Percentiles rank a stretch among this genome's conserved stretches.
These are phyloP conservation scores for Bombylius discolor DNA, from an alignment of 2,888 invertebrate genomes.

Conservation along the genomic window DNA sequence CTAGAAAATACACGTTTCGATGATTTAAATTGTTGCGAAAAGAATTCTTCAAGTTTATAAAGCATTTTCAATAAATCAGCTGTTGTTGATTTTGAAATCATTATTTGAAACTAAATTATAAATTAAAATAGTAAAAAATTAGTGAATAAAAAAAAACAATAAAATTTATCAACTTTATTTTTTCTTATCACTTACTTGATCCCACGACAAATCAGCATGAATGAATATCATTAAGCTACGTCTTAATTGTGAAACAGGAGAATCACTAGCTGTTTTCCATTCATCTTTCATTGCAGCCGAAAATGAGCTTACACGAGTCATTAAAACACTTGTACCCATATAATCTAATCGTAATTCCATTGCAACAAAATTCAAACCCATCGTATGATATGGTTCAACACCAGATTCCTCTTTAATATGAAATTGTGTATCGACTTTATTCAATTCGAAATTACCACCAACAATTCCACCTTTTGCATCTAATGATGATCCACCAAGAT, in stretches of 20 bases:
- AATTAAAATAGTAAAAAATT: background rate
- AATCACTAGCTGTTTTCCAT: constrained; percentile 50
- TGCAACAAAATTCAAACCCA: constrained; percentile 68
- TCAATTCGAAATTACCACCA: constrained; percentile 86
- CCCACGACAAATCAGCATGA: constrained; percentile 88
- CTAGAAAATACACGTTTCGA: constrained; percentile 83
- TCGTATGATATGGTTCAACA: constrained; percentile 76
- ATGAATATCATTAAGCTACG: constrained; percentile 80
- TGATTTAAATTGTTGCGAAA: constrained; percentile 93
- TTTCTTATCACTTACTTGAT: constrained; percentile 43
- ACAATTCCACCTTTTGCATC: constrained; percentile 97
- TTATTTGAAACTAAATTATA: constrained; percentile 58
- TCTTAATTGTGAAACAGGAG: constrained; percentile 17
- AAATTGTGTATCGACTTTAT: constrained; percentile 77
- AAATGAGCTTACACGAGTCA: constrained; percentile 76
- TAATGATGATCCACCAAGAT: constrained; percentile 76
- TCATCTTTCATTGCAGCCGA: constrained; percentile 73
- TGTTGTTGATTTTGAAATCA: constrained; percentile 94
- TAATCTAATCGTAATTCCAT: constrained; percentile 88
- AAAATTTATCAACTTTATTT: background rate
- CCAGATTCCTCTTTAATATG: constrained; percentile 83
- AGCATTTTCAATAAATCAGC: constrained; percentile 95
- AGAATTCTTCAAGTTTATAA: constrained; percentile 92
- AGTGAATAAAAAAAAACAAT: background rate
- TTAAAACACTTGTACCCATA: constrained; percentile 93